Percentiles rank a stretch among this genome's conserved stretches.
These are phyloP conservation scores for Gephyroberyx darwinii DNA, from an alignment of 2,797 vertebrate species.

Conservation along the genomic window DNA sequence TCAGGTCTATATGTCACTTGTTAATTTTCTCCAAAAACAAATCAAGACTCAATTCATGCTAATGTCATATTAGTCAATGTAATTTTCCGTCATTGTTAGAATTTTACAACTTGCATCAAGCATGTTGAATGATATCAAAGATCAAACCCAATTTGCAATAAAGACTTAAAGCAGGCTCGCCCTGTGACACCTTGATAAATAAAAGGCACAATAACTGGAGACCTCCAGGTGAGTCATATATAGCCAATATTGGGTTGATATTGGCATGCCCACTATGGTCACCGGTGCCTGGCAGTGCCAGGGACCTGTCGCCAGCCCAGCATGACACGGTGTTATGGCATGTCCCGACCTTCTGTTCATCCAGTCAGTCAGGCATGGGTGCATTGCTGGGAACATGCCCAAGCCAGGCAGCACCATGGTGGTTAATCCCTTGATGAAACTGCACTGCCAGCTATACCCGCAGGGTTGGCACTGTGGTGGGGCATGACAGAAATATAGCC, in stretches of 20 bases:
- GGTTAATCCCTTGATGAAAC: constrained; percentile 69
- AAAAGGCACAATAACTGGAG: constrained; percentile 16
- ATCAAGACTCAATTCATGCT: constrained; percentile 28
- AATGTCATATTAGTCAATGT: constrained; percentile 40
- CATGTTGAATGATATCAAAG: constrained; percentile 38
- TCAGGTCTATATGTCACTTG: constrained; percentile 26
- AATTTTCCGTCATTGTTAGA: constrained; percentile 46
- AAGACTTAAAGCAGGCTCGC: constrained; percentile 40
- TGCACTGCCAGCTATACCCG: constrained; percentile 54
- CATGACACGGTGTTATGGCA: constrained; percentile 62
- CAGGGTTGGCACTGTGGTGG: constrained; percentile 34
- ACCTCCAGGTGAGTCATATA: constrained; percentile 21
- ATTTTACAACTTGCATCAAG: constrained; percentile 47
- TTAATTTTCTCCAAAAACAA: constrained; percentile 17
- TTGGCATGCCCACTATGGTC: constrained; percentile 9
- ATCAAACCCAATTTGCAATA: constrained; percentile 59
- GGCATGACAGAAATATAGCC: constrained; percentile 33
- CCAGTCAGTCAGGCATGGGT: constrained; percentile 53
- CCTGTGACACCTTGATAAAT: constrained; percentile 33
- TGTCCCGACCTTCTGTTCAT: constrained; percentile 75
- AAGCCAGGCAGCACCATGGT: constrained; percentile 54
- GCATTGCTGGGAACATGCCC: constrained; percentile 52
- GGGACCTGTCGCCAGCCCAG: constrained; percentile 36
- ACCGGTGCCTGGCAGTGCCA: constrained; percentile 29
- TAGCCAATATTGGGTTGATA: constrained; percentile 32